Evolutionary conservation across 2,888 invertebrate species (phyloP), one percentile per base, ranked within the genome.

Genomic region (Machimus atricapillus): DNA sequence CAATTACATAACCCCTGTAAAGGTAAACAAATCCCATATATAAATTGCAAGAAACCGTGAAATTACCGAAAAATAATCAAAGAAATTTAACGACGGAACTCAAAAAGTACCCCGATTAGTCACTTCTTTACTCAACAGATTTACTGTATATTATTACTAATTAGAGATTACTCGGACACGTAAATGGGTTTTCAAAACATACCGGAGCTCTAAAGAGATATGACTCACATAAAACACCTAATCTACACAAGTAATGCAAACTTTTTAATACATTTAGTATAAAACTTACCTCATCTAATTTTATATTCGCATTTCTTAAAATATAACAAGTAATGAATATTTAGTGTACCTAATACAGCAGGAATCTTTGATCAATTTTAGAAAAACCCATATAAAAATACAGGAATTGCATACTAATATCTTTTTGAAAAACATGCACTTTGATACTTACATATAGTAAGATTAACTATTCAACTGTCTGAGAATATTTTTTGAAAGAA

Each of bases 1-100:
- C 37, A 85, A 85, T 85, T 73, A 85, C 27, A 16, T 73, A 85
- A 74, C 14, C 14, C 12, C n/a, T n/a, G 66, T 58, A 58, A n/a
- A n/a, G n/a, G n/a, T 82, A 82, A 82, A 82, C 82, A 82, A 82
- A 82, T 31, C 14, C 16, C 46, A 31, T 19, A 31, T 19, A 31
- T 27, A n/a, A 76, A 76, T 76, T 16, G 4, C 74, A n/a, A 34
- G 14, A 76, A 37, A 37, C 16, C 37, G 12, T 76, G n/a, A 76
- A 37, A 76, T 27, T 3, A 14, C 0, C 1, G 27, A 66, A 66
- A 66, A 66, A 66, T 12, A 9, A 27, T 19, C 27, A 4, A 66
- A 66, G 27, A 66, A 19, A 23, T 66, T 27, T 66, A 27, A 23
- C n/a, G 6, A 4, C 19, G 16, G 3, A n/a, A n/a, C 6, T n/a